These are phyloP conservation scores for Sebastes goodei DNA, from an alignment of 2,797 vertebrate genomes.

Conservation along the genomic window DNA sequence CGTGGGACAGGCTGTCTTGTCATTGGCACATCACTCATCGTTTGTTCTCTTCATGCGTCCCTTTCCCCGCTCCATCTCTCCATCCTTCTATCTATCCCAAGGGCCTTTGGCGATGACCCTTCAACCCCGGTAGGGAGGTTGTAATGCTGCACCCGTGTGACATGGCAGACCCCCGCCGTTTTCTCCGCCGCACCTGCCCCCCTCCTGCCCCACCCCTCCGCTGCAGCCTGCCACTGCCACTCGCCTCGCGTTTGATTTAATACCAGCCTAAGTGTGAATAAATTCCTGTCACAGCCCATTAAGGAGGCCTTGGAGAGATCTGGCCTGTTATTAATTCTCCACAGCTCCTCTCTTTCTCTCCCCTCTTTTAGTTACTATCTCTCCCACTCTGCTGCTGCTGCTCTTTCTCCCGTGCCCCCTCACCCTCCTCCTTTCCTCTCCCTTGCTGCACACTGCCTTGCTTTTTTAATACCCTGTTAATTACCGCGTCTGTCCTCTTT, in stretches of 20 bases:
- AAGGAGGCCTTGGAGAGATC: slow-evolving; percentile 87
- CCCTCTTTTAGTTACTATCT: slow-evolving; percentile 65
- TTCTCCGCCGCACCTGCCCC: slow-evolving; percentile 27
- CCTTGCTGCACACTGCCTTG: slow-evolving; percentile 48
- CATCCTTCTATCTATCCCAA: slow-evolving; percentile 18
- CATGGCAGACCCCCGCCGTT: slow-evolving; percentile 39
- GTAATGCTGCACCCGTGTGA: slow-evolving; percentile 29
- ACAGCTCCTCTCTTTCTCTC: slow-evolving; percentile 72
- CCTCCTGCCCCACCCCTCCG: slow-evolving; percentile 38
- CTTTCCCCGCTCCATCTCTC: slow-evolving; percentile 22
- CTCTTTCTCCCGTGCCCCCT: slow-evolving; percentile 15
- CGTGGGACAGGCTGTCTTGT: slow-evolving; percentile 65
- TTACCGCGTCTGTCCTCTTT: slow-evolving; percentile 82
- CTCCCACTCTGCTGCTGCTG: slow-evolving; percentile 44
- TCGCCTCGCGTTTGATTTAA: slow-evolving; percentile 84
- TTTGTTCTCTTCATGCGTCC: slow-evolving; percentile 57
- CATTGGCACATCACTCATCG: slow-evolving; percentile 65
- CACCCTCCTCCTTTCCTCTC: slow-evolving; percentile 8
- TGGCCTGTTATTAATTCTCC: slow-evolving; percentile 87
- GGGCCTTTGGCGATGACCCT: slow-evolving; percentile 53
- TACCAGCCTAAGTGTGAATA: slow-evolving; percentile 88
- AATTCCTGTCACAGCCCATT: slow-evolving; percentile 89
- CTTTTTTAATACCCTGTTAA: slow-evolving; percentile 84
- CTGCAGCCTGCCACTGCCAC: slow-evolving; percentile 73
- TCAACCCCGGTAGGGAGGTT: slow-evolving; percentile 11